Evolutionary conservation across 35 echinoderm and acorn worm genomes (phyloP).

Genomic region (Strongylocentrotus purpuratus): DNA sequence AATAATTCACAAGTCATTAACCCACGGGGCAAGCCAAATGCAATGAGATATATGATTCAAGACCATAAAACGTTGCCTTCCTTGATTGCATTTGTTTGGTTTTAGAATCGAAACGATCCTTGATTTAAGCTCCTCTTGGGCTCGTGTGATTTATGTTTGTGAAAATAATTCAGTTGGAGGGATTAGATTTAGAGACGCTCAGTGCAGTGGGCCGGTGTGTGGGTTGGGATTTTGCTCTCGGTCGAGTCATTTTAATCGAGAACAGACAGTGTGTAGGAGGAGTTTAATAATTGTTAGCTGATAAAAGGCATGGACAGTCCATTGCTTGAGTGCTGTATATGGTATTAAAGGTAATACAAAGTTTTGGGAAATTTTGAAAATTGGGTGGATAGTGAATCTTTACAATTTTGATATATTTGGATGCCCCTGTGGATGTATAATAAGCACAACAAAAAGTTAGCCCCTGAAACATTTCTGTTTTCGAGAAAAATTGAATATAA

Average conservation of each 20-base stretch:
- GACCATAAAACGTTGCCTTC: background rate
- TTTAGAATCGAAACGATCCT: background rate
- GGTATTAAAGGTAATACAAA: too few species aligned
- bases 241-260: background rate
- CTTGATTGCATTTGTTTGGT: background rate
- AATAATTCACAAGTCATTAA: constrained; percentile 19
- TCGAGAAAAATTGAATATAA: too few species aligned
- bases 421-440: too few species aligned
- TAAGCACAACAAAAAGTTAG: too few species aligned
- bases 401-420: too few species aligned
- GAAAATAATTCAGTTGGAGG: background rate
- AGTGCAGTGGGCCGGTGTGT: background rate
- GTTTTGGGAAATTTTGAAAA: too few species aligned
- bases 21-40: background rate
- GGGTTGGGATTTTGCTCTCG: background rate
- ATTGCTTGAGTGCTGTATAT: too few species aligned
- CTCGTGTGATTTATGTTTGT: background rate
- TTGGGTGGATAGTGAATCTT: too few species aligned
- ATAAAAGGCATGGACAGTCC: too few species aligned
- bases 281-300: too few species aligned
- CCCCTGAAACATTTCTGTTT: too few species aligned
- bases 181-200: background rate
- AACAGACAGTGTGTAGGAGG: background rate
- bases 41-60: background rate
- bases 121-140: background rate